Conservation (phyloP, 2,888 invertebrate genomes). For the Adineta ricciae region DNA sequence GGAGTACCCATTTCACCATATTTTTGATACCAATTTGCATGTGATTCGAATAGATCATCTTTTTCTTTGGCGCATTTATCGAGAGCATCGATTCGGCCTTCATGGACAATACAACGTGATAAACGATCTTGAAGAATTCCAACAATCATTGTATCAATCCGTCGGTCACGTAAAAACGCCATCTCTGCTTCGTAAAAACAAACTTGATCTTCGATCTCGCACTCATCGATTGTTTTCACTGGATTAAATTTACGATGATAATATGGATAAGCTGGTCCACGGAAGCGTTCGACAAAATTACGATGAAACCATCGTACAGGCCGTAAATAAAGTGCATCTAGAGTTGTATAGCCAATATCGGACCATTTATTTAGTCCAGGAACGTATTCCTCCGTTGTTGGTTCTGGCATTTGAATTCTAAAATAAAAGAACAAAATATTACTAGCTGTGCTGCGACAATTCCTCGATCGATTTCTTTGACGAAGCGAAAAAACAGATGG, state of each 20-base stretch:
- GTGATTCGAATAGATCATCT: constrained; percentile 58
- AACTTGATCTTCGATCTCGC: constrained; percentile 70
- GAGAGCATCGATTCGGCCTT: constrained; percentile 58
- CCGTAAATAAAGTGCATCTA: not conserved
- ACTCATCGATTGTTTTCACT: constrained; percentile 89
- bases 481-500: not conserved
- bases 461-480: not conserved
- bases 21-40: constrained; percentile 6
- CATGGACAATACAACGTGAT: not conserved
- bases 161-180: not conserved
- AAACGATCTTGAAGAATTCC: not conserved
- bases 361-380: not conserved
- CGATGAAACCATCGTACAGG: not conserved
- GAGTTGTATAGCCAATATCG: not conserved
- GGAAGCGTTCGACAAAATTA: not conserved
- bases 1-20: constrained; percentile 75
- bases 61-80: constrained; percentile 67
- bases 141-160: not conserved
- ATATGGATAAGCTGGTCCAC: constrained; percentile 54
- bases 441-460: not conserved
- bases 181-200: constrained; percentile 81
- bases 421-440: not conserved
- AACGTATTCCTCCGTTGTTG: not conserved
- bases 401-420: not conserved
- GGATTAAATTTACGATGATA: constrained; percentile 79